Base-by-base conservation (phyloP, 30 jellyfish, hydroid and myxozoan species). In the Phacellophora camtschatica region DNA sequence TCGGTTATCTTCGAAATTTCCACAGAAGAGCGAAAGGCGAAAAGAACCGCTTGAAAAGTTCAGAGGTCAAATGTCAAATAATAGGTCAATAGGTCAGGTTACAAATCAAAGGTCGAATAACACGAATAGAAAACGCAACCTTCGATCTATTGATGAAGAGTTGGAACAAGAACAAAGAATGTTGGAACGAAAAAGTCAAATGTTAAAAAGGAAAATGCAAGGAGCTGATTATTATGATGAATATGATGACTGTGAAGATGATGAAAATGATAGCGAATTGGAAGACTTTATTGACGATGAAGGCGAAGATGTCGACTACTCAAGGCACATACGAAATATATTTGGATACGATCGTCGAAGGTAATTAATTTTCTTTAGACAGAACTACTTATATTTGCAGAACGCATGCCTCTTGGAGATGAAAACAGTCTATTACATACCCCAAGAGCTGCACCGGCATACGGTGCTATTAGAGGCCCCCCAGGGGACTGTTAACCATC, bases 231-330 rank as follows among this genome's bases (percentile, higher is more conserved):
- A 62, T 46, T 83, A 89, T 31, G 30, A 75, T 27, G 90, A 83
- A 36, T 35, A 76, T 45, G 10, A 16, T 46, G 87, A 85, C 53
- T 71, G 66, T 46, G 89, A 70, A 66, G 86, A 80, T 20, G 90
- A 90, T 39, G 96, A 91, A 31, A 58, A 42, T 2, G 96, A 78
- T 33, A 96, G 81, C 74, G 96, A 83, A 11, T 13, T 86, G 81
- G 96, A 75, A 35, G 98, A 74, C 49, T 92, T 92, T 64, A 92
- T 92, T 54, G 98, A 92, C 61, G 96, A 92, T 78, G 74, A 57
- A 35, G 98, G 72, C 15, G 87, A 63, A 4, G 71, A 54, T 10
- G 77, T 67, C 4, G 95, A 92, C 57, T 94, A 77, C 23, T 92
- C 98, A 2, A 77, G 57, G 30, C 86, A 92, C 76, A 92, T 92